Evolutionary conservation across 2,797 vertebrate genomes (phyloP).

Genomic region (Zalophus californianus): DNA sequence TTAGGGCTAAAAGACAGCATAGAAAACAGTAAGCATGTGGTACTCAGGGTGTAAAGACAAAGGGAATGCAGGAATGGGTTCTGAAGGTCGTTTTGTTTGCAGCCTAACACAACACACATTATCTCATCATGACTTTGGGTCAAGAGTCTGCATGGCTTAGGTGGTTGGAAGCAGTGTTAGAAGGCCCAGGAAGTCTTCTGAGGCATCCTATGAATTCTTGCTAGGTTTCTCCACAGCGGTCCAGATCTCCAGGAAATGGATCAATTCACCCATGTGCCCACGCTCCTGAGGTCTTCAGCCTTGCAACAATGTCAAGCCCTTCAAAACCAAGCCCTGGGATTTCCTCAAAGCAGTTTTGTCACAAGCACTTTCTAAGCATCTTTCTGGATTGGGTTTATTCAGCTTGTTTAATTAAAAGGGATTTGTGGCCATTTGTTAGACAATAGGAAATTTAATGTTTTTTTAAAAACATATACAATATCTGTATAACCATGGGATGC

Average conservation of each 20-base stretch:
- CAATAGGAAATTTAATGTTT: not conserved
- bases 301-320: not conserved
- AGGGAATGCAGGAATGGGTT: not conserved
- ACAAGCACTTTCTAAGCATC: not conserved
- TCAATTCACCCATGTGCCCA: not conserved
- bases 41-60: not conserved
- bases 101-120: not conserved
- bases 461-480: not conserved
- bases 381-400: not conserved
- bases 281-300: not conserved
- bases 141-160: not conserved
- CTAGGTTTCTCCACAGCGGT: not conserved
- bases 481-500: not conserved
- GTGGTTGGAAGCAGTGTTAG: not conserved
- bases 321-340: not conserved
- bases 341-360: constrained; percentile 2
- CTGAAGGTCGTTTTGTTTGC: not conserved
- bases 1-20: not conserved
- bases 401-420: not conserved
- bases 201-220: not conserved
- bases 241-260: not conserved
- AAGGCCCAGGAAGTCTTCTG: not conserved
- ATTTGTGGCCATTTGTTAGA: not conserved
- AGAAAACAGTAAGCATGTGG: not conserved
- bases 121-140: not conserved